Evolutionary conservation across 2,888 invertebrate genomes (phyloP), one percentile per base, ranked within the genome.

Genomic region (Neocrepidodera transversa): DNA sequence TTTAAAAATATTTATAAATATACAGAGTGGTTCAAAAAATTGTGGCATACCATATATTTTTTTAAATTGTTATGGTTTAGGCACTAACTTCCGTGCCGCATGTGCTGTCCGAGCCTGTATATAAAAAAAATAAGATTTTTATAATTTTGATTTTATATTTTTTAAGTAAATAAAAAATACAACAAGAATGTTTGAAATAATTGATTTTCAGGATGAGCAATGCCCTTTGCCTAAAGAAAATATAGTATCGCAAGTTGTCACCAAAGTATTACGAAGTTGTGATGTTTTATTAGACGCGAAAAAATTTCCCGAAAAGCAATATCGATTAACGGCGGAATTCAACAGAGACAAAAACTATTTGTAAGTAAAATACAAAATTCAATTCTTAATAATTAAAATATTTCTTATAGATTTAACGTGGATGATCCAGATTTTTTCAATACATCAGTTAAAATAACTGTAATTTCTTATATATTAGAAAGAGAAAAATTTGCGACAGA

Each of bases 401-500:
- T 48, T 10, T 48, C 10, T 57, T 64, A n/a, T 35, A 88, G 88
- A 74, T 90, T 89, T 78, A 86, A 89, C 68, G 81, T 85, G 45
- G 81, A 86, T 23, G 82, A 84, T 67, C 84, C 85, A n/a, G 82
- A 86, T 62, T 90, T 90, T 76, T 91, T 92, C 75, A 84, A 85
- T 63, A 82, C 85, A 53, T 84, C 87, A 20, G 82, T 87, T 13
- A 81, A 88, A 62, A 86, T 86, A 55, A 83, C 86, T 68, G 86
- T 92, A 43, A 87, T 90, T 1, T 87, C 89, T 71, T 92, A 89
- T 76, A 90, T 92, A 76, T 80, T 92, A 68, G 86, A 90, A 67
- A 81, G 91, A 55, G 88, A 89, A 74, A 82, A 82, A 62, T 90
- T 87, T 74, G 82, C 84, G 1, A 80, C 81, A 18, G 83, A 84